phyloP scores from a whole-genome alignment of 2,113 vertebrate species.

The Microtus pennsylvanicus region DNA sequence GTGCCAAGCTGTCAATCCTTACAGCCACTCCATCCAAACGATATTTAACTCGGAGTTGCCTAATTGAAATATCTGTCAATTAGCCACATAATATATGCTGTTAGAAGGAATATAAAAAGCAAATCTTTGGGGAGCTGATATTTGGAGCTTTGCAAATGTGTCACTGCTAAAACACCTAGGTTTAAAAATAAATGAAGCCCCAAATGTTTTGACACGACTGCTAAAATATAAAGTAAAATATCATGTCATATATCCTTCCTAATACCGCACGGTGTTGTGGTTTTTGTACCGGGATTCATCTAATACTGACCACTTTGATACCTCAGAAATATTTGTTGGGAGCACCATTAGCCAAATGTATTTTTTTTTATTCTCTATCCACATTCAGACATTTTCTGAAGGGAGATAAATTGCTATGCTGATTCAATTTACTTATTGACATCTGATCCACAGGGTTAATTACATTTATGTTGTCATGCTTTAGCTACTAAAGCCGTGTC shows the following conservation, averaged over 20 bases:
- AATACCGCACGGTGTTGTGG: not conserved
- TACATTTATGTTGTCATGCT: conserved; percentile 44
- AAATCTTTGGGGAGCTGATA: conserved; percentile 58
- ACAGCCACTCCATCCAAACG: conserved; percentile 11
- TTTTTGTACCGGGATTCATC: conserved; percentile 28
- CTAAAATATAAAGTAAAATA: conserved; percentile 57
- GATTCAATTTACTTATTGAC: conserved; percentile 16
- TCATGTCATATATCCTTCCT: not conserved
- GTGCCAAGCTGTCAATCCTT: not conserved
- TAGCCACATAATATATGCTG: conserved; percentile 51
- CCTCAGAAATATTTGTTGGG: conserved; percentile 53
- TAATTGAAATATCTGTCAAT: conserved; percentile 69
- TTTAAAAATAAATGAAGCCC: conserved; percentile 65
- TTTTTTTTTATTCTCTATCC: not conserved
- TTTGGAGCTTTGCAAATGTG: conserved; percentile 53
- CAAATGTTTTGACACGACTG: conserved; percentile 66
- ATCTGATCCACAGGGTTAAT: conserved; percentile 23
- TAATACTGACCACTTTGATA: conserved; percentile 26
- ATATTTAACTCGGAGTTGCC: conserved; percentile 58
- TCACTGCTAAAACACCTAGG: conserved; percentile 60
- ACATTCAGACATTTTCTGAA: conserved; percentile 19
- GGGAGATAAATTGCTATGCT: not conserved
- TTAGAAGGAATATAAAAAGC: conserved; percentile 59
- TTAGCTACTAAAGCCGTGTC: not conserved
- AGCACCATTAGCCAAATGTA: conserved; percentile 37